Percentiles rank a stretch among this genome's conserved stretches.
phyloP scores from a whole-genome alignment of 2,797 vertebrate species.

The Bovichtus diacanthus region DNA sequence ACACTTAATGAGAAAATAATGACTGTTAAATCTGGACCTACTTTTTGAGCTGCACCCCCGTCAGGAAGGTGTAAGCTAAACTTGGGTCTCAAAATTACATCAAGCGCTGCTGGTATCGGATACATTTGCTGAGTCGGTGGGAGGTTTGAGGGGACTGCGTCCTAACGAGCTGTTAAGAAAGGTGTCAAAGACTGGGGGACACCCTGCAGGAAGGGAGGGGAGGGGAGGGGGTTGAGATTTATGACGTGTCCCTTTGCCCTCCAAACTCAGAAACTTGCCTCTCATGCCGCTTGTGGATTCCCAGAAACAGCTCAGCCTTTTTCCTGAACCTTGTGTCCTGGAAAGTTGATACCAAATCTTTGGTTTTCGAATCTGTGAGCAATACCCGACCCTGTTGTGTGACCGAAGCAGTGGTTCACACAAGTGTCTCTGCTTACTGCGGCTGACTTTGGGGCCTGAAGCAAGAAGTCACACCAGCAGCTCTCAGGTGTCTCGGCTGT shows the following conservation, averaged over 20 bases:
- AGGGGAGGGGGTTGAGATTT: not conserved
- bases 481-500: not conserved
- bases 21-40: constrained; percentile 15
- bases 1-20: constrained; percentile 30
- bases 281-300: not conserved
- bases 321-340: not conserved
- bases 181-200: constrained; percentile 1
- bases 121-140: not conserved
- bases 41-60: constrained; percentile 11
- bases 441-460: not conserved
- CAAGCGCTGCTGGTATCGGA: not conserved
- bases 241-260: not conserved
- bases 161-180: constrained; percentile 21
- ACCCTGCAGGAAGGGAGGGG: no score
- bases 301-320: not conserved
- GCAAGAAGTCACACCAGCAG: not conserved
- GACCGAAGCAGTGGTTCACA: not conserved
- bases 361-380: constrained; percentile 5
- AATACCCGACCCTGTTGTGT: not conserved
- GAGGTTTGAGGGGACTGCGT: not conserved
- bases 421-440: not conserved
- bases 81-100: not conserved
- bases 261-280: not conserved
- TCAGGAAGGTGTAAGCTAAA: constrained; percentile 5
- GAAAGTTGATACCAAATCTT: constrained; percentile 2